Evolutionary conservation across 2,888 invertebrate species (phyloP), one percentile per base, ranked within the genome.

Genomic region (Catotricha subobsoleta): DNA sequence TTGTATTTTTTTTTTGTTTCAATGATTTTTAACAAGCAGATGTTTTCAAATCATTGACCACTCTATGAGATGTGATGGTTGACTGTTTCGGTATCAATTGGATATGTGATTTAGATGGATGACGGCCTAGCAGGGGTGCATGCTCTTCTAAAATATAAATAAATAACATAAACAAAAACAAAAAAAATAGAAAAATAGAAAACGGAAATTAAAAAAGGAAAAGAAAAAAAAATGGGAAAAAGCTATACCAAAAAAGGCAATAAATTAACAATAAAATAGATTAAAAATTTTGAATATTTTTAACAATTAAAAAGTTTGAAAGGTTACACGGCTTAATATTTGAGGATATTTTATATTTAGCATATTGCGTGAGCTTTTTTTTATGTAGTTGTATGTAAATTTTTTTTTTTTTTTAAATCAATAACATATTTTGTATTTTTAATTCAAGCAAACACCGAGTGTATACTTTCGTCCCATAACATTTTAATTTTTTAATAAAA

Each of bases 141-240:
- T 67, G 66, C 65, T 67, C 66, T 58, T 66, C 66, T 66, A 66
- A 56, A n/a, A n/a, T n/a, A n/a, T n/a, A n/a, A n/a, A n/a, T n/a
- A n/a, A n/a, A n/a, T n/a, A n/a, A n/a, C n/a, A n/a, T n/a, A n/a
- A n/a, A n/a, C n/a, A n/a, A n/a, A n/a, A 62, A 49, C 48, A 49
- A 50, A 45, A 48, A 44, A 45, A 46, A 44, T 42, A 44, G 56
- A 52, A 53, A 49, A 50, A 50, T 44, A 48, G 47, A 44, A 44
- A 45, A 41, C 16, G 44, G 25, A 43, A 45, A 29, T 40, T 48
- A 52, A 51, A 51, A 51, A 50, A 48, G 49, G 49, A 47, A 49
- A 51, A 49, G 47, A 49, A 51, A 52, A 48, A 50, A 50, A 10
- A n/a, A n/a, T n/a, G n/a, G n/a, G n/a, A n/a, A n/a, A 48, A 46